Evolutionary conservation across 1,140 invertebrate species (phyloP).

Genomic region (Cydia amplana): DNA sequence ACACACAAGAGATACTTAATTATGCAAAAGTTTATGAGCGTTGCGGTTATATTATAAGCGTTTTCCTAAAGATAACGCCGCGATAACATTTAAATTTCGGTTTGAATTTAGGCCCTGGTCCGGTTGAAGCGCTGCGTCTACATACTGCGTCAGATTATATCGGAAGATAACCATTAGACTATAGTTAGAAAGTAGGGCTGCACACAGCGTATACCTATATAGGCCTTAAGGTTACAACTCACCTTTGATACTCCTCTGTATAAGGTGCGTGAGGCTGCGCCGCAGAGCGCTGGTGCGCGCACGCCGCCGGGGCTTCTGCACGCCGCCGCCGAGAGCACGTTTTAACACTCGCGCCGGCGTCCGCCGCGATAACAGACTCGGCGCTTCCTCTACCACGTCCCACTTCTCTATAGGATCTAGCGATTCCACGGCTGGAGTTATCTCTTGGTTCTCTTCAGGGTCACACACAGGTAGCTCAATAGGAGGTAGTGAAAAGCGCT

Average conservation of each 20-base stretch:
- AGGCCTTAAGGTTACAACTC: not conserved
- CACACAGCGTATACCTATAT: not conserved
- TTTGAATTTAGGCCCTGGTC: no score
- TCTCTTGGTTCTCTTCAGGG: slow-evolving; percentile 46
- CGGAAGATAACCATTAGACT: no score
- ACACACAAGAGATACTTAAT: no score
- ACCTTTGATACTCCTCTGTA: slow-evolving; percentile 33
- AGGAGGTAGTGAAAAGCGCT: slow-evolving; percentile 16
- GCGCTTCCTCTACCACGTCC: not conserved
- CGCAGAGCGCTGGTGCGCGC: slow-evolving; percentile 5
- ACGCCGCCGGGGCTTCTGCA: slow-evolving; percentile 17
- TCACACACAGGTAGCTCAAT: slow-evolving; percentile 41
- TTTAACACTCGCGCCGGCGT: slow-evolving; percentile 2
- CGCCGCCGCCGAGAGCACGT: slow-evolving; percentile 30
- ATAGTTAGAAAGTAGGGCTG: no score
- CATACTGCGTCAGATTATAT: no score
- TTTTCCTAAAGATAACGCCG: no score
- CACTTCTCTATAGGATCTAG: not conserved
- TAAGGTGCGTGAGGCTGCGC: slow-evolving; percentile 27
- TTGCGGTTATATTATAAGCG: no score
- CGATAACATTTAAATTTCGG: no score
- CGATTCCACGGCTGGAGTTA: slow-evolving; percentile 31
- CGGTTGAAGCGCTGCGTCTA: no score
- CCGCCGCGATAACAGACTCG: slow-evolving; percentile 8
- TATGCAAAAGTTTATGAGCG: no score